phyloP scores from a whole-genome alignment of 1,140 invertebrate species.

The Akabosia matsudoensis region DNA sequence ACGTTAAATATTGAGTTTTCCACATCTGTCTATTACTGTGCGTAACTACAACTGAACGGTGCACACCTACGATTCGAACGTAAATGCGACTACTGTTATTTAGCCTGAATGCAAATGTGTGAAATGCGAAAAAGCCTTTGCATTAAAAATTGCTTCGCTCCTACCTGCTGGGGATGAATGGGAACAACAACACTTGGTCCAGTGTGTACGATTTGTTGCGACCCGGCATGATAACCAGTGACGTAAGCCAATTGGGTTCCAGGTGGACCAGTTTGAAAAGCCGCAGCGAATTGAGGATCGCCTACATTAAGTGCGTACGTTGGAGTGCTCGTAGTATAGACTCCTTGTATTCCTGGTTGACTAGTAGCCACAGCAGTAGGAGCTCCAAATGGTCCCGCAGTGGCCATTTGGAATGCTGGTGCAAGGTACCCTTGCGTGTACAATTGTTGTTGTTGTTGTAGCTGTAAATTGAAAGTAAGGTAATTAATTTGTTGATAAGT shows the following conservation, averaged over 20 bases:
- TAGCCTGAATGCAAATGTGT: too few relatives aligned
- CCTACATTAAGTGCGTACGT: conserved; percentile 38
- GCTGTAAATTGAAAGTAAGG: too few relatives aligned
- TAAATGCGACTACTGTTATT: too few relatives aligned
- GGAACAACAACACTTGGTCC: conserved; percentile 34
- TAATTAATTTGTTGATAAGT: too few relatives aligned
- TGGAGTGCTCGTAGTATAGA: conserved; percentile 46
- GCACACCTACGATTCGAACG: too few relatives aligned
- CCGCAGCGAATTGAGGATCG: conserved; percentile 36
- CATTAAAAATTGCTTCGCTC: neutral
- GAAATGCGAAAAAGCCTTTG: too few relatives aligned
- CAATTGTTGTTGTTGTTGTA: conserved; percentile 43
- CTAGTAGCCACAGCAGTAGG: conserved; percentile 33
- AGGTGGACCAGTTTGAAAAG: conserved; percentile 30
- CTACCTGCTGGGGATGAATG: conserved; percentile 27
- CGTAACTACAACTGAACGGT: too few relatives aligned
- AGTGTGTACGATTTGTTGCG: conserved; percentile 35
- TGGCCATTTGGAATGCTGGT: conserved; percentile 34
- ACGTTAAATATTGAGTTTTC: too few relatives aligned
- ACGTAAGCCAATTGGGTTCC: conserved; percentile 31
- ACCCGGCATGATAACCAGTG: conserved; percentile 26
- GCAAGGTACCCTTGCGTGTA: conserved; percentile 38
- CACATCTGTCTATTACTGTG: too few relatives aligned
- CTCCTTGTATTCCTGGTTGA: conserved; percentile 41
- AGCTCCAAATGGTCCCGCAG: conserved; percentile 31